Percentiles rank a stretch among this genome's conserved stretches.
Evolutionary conservation across 2,113 vertebrate genomes (phyloP).

Genomic region (Ondatra zibethicus): DNA sequence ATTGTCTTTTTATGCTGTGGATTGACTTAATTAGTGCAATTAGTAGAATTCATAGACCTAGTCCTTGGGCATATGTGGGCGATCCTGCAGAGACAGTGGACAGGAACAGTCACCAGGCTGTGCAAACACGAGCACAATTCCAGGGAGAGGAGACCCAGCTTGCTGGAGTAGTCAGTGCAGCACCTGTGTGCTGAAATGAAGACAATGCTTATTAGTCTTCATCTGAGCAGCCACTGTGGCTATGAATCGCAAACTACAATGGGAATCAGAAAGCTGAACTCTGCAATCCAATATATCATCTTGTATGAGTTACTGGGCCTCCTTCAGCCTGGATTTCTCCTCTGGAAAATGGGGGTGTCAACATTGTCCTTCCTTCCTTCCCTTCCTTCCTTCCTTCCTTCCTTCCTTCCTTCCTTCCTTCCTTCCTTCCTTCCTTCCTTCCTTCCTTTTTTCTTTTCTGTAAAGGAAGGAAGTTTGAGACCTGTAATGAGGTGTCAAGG

Average conservation of each 20-base stretch:
- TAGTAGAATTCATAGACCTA: not conserved
- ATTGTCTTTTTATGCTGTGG: not conserved
- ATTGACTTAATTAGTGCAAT: not conserved
- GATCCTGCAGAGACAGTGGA: not conserved
- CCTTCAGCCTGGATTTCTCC: not conserved
- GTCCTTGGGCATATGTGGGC: not conserved
- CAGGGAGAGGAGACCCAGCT: not conserved
- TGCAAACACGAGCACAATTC: not conserved
- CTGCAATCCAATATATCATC: not conserved
- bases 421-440: not conserved
- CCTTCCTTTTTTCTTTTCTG: too few species aligned
- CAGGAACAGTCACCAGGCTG: not conserved
- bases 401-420: too few species aligned
- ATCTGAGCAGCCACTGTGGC: not conserved
- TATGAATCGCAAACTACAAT: not conserved
- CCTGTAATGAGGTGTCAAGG: not conserved
- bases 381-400: too few species aligned
- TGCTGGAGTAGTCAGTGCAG: not conserved
- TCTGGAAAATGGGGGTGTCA: not conserved
- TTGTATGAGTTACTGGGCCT: not conserved
- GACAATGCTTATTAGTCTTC: not conserved
- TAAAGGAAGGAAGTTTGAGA: slow-evolving; percentile 21
- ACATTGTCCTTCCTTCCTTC: not conserved
- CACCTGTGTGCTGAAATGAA: not conserved
- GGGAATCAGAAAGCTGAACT: not conserved